A percentile compares a stretch with the other conserved stretches of the same genome.
Conservation (phyloP, 2,888 invertebrate genomes). For the Caenorhabditis panamensis region DNA sequence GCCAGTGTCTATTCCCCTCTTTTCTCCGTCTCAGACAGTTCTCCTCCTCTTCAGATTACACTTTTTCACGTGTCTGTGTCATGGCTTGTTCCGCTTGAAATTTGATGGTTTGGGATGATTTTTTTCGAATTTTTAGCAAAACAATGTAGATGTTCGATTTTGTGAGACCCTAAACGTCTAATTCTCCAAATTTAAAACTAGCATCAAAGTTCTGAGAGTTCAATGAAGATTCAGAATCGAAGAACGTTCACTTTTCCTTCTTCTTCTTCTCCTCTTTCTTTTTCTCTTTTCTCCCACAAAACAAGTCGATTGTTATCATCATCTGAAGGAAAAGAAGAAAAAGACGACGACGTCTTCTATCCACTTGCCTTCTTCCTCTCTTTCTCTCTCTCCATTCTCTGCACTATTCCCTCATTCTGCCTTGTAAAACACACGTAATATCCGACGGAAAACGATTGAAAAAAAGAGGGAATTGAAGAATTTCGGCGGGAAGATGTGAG, state of each 20-base stretch:
- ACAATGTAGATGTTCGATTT: too few relatives aligned
- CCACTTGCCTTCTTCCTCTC: slow-evolving; percentile 1
- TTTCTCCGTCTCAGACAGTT: neutral
- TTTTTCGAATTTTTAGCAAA: too few relatives aligned
- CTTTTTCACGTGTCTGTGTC: neutral
- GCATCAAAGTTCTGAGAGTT: neutral
- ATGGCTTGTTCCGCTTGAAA: neutral
- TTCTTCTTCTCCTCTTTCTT: neutral
- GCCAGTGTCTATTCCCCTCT: neutral
- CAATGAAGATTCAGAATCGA: neutral
- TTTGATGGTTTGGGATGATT: too few relatives aligned
- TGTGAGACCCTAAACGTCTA: too few relatives aligned
- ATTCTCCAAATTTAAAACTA: neutral
- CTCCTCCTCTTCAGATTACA: neutral
- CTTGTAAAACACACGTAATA: neutral
- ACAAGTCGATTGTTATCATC: slow-evolving; percentile 6
- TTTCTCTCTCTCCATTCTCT: slow-evolving; percentile 3
- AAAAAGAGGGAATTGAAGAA: neutral
- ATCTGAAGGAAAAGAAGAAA: too few relatives aligned
- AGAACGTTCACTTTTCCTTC: neutral
- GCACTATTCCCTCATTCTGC: neutral
- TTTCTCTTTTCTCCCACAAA: neutral
- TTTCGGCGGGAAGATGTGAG: too few relatives aligned
- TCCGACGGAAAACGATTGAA: neutral
- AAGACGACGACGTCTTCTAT: neutral